phyloP scores from a whole-genome alignment of 2,888 invertebrate genomes.

The Cerastis leucographa region DNA sequence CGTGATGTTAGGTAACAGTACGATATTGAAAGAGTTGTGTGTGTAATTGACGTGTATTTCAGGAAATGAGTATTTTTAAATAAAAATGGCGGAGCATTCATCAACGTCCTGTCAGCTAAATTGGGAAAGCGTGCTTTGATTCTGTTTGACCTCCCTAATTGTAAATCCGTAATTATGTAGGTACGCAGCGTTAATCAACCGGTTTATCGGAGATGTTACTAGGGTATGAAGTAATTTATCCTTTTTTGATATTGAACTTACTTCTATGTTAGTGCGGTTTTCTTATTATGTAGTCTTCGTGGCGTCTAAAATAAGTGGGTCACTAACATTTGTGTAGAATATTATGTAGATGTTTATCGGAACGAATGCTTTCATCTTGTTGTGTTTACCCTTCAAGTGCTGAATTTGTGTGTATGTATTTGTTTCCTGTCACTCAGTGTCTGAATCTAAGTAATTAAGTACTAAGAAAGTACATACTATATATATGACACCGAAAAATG shows the following conservation, averaged over 20 bases:
- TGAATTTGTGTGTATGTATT: not conserved
- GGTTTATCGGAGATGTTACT: not conserved
- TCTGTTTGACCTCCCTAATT: slow-evolving; percentile 34
- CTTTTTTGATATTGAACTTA: not conserved
- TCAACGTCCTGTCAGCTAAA: slow-evolving; percentile 10
- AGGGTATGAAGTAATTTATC: not conserved
- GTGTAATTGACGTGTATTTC: not conserved
- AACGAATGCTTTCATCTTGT: not conserved
- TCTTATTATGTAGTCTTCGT: not conserved
- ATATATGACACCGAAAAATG: not conserved
- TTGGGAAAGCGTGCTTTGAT: slow-evolving; percentile 21
- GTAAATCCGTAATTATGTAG: not conserved
- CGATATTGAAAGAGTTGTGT: not conserved
- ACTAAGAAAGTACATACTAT: not conserved
- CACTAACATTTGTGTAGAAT: not conserved
- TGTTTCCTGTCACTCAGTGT: not conserved
- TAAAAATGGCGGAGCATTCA: slow-evolving; percentile 20
- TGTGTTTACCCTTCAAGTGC: not conserved
- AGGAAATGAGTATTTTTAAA: slow-evolving; percentile 20
- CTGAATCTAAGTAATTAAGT: not conserved
- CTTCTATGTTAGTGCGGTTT: not conserved
- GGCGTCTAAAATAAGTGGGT: not conserved
- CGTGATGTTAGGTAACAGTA: not conserved
- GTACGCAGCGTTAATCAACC: not conserved
- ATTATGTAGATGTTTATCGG: not conserved